Base-by-base conservation (phyloP, 2,113 vertebrate species). In the Phoxinus phoxinus region DNA sequence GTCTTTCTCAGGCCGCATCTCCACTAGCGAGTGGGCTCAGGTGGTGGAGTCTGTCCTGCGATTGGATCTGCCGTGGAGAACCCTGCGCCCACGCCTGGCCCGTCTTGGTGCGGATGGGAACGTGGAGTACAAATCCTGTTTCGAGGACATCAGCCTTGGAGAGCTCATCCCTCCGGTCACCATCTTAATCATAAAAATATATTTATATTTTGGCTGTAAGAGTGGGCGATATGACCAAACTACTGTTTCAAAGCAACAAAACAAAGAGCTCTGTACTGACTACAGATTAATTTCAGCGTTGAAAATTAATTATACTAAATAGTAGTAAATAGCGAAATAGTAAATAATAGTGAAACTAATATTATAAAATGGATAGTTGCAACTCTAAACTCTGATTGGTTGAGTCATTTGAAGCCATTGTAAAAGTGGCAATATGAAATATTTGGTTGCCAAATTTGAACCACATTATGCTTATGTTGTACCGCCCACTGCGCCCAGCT, bases 31-130 rank as follows among this genome's bases (percentile, higher is more conserved):
- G 25, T 99, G 98, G 98, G 95, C 96, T 81, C 93, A 91, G 87
- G 95, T 92, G 0, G 90, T 98, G 91, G 96, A 97, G 86, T 93
- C 93, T 2, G 91, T 96, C 9, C 94, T 99, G 59, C 95, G 94
- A 15, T 92, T 99, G 89, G 93, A 96, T 3, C 93, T 99, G 76
- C 97, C 98, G 8, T 99, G 98, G 98, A 95, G 97, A 93, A 96
- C 96, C 0, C 93, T 99, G 69, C 94, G 94, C 12, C 81, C 93
- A 0, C 95, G 91, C 19, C 90, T 99, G 85, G 95, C 92, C 17
- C 92, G 88, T 2, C 89, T 87, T 71, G 90, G 93, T 58, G 1
- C 89, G 5, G 93, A 95, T 86, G 97, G 97, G 89, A 91, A 91
- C 25, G 91, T 97, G 86, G 94, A 96, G 78, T 99, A 97, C 89